Evolutionary conservation across 2,113 vertebrate species (phyloP).

Genomic region (Motacilla tschutschensis): DNA sequence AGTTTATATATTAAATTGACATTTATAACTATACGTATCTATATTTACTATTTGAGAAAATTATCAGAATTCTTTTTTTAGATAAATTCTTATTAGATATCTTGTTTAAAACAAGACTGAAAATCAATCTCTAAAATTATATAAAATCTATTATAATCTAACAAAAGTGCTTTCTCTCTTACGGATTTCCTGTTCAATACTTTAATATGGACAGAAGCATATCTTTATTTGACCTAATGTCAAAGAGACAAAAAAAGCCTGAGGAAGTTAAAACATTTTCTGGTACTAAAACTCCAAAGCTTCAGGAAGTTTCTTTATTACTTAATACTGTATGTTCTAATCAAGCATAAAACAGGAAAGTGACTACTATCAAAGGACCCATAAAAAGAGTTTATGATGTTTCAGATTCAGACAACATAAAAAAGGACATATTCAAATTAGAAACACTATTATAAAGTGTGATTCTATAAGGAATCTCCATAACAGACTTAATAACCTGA

Average conservation of each 20-base stretch:
- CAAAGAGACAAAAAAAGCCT: background rate
- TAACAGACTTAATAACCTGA: slow-evolving; percentile 83
- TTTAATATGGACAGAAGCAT: background rate
- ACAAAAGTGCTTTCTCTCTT: background rate
- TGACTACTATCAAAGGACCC: slow-evolving; percentile 79
- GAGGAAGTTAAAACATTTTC: slow-evolving; percentile 33
- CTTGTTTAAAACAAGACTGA: background rate
- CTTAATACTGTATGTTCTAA: slow-evolving; percentile 79
- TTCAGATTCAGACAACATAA: slow-evolving; percentile 83
- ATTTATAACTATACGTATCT: background rate
- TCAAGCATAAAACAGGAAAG: slow-evolving; percentile 78
- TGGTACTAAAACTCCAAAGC: slow-evolving; percentile 66
- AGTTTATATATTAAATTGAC: background rate
- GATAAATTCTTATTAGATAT: background rate
- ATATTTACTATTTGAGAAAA: background rate
- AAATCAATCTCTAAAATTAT: background rate
- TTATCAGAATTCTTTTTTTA: background rate
- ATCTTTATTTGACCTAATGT: background rate
- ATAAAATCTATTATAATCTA: background rate
- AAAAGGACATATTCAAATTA: slow-evolving; percentile 84
- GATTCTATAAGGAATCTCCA: slow-evolving; percentile 81
- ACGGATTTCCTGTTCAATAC: background rate
- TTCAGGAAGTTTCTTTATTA: slow-evolving; percentile 78
- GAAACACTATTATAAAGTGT: slow-evolving; percentile 80
- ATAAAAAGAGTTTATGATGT: slow-evolving; percentile 85